Percentiles rank a stretch among this genome's conserved stretches.
Evolutionary conservation across 2,797 vertebrate species (phyloP).

Genomic region (Typhlichthys eigenmanni): DNA sequence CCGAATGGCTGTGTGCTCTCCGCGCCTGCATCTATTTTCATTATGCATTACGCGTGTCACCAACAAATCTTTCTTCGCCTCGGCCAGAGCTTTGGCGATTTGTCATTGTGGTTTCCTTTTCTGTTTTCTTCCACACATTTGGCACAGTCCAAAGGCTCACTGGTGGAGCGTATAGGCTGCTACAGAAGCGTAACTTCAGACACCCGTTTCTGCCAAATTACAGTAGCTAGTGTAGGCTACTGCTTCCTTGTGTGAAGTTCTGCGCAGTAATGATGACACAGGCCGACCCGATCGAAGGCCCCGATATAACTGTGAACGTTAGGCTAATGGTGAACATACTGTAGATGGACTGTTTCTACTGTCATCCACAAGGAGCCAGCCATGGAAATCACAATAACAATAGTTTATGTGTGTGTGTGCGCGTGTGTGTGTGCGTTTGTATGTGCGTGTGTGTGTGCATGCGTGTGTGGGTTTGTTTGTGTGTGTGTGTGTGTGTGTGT

Average conservation of each 20-base stretch:
- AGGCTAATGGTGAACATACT: constrained; percentile 18
- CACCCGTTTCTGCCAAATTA: constrained; percentile 64
- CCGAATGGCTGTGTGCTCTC: constrained; percentile 51
- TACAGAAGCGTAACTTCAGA: constrained; percentile 56
- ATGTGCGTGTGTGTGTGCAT: constrained; percentile 21
- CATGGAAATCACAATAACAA: constrained; percentile 25
- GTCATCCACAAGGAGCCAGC: constrained; percentile 28
- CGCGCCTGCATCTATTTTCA: constrained; percentile 70
- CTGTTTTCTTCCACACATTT: constrained; percentile 62
- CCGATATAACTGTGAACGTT: constrained; percentile 20
- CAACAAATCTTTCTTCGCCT: constrained; percentile 69
- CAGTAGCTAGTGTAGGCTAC: not conserved
- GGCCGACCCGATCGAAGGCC: constrained; percentile 25
- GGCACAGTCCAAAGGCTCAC: constrained; percentile 59
- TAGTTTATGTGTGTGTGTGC: constrained; percentile 18
- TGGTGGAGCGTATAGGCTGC: constrained; percentile 64
- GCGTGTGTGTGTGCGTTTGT: too few species aligned
- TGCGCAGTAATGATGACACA: constrained; percentile 29
- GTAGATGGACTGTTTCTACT: constrained; percentile 16
- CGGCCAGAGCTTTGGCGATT: constrained; percentile 62
- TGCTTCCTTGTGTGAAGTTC: constrained; percentile 1
- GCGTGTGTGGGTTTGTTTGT: constrained; percentile 17
- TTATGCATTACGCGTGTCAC: constrained; percentile 65
- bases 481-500: constrained; percentile 20
- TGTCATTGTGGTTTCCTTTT: constrained; percentile 62